Conservation (phyloP, 2,888 invertebrate species). For the Drosophila meridiana region DNA sequence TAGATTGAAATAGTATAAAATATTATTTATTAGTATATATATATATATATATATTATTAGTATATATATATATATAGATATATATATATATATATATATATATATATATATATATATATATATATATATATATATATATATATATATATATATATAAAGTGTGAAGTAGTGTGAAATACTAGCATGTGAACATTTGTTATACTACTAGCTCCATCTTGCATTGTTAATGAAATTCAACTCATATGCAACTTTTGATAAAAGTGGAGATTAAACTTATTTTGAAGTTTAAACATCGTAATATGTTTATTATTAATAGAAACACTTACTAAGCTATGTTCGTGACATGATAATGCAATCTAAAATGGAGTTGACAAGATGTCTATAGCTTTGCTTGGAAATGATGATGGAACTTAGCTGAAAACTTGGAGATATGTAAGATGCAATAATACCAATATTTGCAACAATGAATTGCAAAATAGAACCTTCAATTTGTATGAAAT, state of each 20-base stretch:
- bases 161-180: no score
- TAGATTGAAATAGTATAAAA: no score
- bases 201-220: no score
- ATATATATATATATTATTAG: no score
- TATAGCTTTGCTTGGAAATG: not conserved
- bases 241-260: not conserved
- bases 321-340: not conserved
- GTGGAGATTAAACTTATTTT: not conserved
- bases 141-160: no score
- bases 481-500: not conserved
- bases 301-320: not conserved
- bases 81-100: no score
- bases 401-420: not conserved
- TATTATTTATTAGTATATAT: no score
- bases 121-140: no score
- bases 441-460: not conserved
- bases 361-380: not conserved
- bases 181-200: no score
- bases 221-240: not conserved
- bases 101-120: no score
- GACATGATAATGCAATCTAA: not conserved
- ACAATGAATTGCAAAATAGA: not conserved
- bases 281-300: not conserved
- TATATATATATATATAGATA: no score
- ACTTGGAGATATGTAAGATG: not conserved